A percentile compares a stretch with the other conserved stretches of the same genome.
Conservation (phyloP, 1,140 invertebrate species). For the Cyphomyrmex costatus region DNA sequence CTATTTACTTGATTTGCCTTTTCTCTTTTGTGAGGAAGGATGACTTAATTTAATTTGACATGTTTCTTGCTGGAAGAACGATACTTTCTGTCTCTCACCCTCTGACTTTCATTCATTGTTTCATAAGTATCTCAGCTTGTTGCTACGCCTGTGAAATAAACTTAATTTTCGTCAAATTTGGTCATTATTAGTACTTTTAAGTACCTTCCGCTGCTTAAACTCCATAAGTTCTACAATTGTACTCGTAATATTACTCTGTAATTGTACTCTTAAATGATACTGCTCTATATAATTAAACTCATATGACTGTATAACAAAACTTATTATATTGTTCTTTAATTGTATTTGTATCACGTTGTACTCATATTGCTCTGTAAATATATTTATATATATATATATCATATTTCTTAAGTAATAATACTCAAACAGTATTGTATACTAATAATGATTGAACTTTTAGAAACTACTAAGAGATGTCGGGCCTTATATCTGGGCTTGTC, state of each 20-base stretch:
- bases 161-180: conserved; percentile 79
- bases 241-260: not conserved
- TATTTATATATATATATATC: not conserved
- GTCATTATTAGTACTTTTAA: conserved; percentile 52
- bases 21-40: conserved; percentile 38
- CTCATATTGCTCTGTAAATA: not conserved
- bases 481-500: conserved; percentile 31
- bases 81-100: conserved; percentile 78
- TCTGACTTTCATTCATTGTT: conserved; percentile 80
- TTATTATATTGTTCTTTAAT: conserved; percentile 3
- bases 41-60: conserved; percentile 67
- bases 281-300: not conserved
- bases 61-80: conserved; percentile 80
- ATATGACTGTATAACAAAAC: not conserved
- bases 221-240: not conserved
- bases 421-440: not conserved
- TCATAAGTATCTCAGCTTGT: conserved; percentile 82
- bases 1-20: conserved; percentile 45
- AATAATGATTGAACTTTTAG: not conserved
- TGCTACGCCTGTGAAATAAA: conserved; percentile 84
- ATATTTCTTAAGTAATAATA: conserved; percentile 23
- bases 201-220: not conserved
- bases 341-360: not conserved
- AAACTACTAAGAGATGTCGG: not conserved
- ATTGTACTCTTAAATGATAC: not conserved